A percentile compares a stretch with the other conserved stretches of the same genome.
These are phyloP conservation scores for Prosapia bicincta DNA, from an alignment of 2,888 invertebrate species.

Conservation along the genomic window DNA sequence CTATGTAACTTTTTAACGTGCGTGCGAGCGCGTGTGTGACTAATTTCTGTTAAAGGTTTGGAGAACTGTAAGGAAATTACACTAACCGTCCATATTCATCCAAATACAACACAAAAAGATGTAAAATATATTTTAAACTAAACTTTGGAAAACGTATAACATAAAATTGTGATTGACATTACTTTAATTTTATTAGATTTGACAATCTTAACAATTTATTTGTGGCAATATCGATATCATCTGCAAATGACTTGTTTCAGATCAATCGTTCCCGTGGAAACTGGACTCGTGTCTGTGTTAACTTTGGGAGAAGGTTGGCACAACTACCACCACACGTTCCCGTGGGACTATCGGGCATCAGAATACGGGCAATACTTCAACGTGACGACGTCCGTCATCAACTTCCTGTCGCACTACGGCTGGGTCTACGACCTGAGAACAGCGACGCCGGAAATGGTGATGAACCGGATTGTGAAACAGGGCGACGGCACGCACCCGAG, in stretches of 20 bases:
- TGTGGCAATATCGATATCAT: too few relatives aligned
- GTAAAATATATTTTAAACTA: too few relatives aligned
- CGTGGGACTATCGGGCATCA: constrained; percentile 53
- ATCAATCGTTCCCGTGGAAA: constrained; percentile 49
- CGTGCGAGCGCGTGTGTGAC: too few relatives aligned
- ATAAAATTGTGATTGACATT: too few relatives aligned
- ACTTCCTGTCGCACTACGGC: constrained; percentile 57
- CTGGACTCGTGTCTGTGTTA: constrained; percentile 46
- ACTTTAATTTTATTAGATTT: too few relatives aligned
- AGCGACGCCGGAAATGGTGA: constrained; percentile 58
- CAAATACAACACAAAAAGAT: too few relatives aligned
- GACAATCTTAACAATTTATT: too few relatives aligned
- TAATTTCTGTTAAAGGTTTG: too few relatives aligned
- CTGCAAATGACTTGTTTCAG: constrained; percentile 33
- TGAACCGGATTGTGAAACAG: constrained; percentile 43
- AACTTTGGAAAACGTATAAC: too few relatives aligned
- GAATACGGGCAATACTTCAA: constrained; percentile 53
- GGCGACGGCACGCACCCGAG: constrained; percentile 43
- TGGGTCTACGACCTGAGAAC: constrained; percentile 61
- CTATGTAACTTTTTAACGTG: too few relatives aligned
- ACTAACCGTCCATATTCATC: too few relatives aligned
- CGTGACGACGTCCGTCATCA: constrained; percentile 59
- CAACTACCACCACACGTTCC: constrained; percentile 57
- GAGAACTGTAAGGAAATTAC: too few relatives aligned
- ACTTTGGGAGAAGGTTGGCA: constrained; percentile 53